Percentiles rank a stretch among this genome's conserved stretches.
These are phyloP conservation scores for Ameiurus melas DNA, from an alignment of 2,113 vertebrate genomes.

Conservation along the genomic window DNA sequence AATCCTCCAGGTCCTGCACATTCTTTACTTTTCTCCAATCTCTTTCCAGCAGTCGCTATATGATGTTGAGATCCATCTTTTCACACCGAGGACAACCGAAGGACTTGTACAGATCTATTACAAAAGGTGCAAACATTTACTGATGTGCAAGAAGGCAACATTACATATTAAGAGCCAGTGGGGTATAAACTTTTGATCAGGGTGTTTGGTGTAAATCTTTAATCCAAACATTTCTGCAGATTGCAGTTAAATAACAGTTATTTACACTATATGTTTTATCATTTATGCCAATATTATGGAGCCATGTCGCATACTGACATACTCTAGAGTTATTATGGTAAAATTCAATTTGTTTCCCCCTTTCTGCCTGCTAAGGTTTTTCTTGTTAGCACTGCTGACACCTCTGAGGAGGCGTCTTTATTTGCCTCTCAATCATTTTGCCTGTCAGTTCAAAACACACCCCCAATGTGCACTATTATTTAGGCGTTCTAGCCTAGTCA, in stretches of 20 bases:
- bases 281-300: not conserved
- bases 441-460: not conserved
- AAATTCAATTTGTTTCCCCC: not conserved
- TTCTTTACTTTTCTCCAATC: too few species aligned
- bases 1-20: too few species aligned
- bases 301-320: not conserved
- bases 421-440: constrained; percentile 5
- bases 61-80: too few species aligned
- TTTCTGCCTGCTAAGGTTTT: not conserved
- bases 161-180: too few species aligned
- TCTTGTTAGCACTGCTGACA: not conserved
- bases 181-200: too few species aligned
- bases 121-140: too few species aligned
- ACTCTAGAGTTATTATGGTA: not conserved
- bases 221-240: not conserved
- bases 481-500: not conserved
- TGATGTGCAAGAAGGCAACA: too few species aligned
- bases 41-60: too few species aligned
- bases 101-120: too few species aligned
- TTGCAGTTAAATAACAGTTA: not conserved
- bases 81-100: too few species aligned
- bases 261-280: not conserved
- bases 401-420: constrained; percentile 2
- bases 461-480: not conserved
- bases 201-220: too few species aligned